Conservation (phyloP, 2,797 vertebrate species). For the Myripristis murdjan region DNA sequence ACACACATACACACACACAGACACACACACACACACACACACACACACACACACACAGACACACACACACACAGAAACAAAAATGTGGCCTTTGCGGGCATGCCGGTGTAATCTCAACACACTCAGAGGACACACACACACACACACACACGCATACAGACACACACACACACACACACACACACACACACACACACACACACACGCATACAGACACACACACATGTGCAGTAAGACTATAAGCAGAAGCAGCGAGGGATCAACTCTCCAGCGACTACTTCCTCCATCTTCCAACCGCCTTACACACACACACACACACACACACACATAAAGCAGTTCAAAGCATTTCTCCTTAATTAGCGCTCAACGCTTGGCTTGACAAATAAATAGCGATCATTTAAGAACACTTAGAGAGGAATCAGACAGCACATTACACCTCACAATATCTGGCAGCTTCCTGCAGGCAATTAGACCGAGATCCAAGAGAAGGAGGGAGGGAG, state of each 20-base stretch:
- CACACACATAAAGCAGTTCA: constrained; percentile 60
- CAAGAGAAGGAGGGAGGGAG: neutral
- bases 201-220: too few relatives aligned
- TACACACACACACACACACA: constrained; percentile 23
- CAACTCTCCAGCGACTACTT: constrained; percentile 41
- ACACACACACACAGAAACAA: too few relatives aligned
- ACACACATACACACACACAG: neutral
- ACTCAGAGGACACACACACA: neutral
- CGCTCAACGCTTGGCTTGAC: constrained; percentile 80
- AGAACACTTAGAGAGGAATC: constrained; percentile 82
- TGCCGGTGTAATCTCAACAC: too few relatives aligned
- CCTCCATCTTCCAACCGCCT: constrained; percentile 51
- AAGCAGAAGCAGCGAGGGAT: too few relatives aligned
- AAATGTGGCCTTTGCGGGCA: too few relatives aligned
- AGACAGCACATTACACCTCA: constrained; percentile 82
- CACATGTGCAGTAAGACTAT: too few relatives aligned
- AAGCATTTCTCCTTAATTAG: constrained; percentile 82
- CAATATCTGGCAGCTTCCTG: constrained; percentile 74
- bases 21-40: too few relatives aligned
- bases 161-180: too few relatives aligned
- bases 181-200: too few relatives aligned
- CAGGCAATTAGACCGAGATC: constrained; percentile 53
- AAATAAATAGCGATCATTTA: constrained; percentile 84
- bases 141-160: too few relatives aligned
- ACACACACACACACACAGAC: too few relatives aligned